These are phyloP conservation scores for Platycnemis pennipes DNA, from an alignment of 2,888 invertebrate species.

Conservation along the genomic window DNA sequence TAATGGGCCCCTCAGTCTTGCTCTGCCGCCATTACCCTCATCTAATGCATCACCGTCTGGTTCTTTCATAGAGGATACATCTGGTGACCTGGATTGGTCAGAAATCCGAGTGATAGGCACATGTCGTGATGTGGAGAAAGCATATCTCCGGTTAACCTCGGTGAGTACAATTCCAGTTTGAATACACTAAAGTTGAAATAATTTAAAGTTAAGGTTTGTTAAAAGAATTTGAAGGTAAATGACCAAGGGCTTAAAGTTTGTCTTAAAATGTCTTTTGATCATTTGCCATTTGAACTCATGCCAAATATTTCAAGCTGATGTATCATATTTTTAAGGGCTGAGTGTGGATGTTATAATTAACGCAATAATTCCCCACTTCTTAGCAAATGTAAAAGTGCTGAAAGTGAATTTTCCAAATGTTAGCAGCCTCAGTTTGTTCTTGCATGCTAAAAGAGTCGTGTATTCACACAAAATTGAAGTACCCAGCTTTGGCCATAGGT, in stretches of 20 bases:
- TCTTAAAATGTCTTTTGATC: no score
- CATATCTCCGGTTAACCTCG: slow-evolving; percentile 94
- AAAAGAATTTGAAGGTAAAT: slow-evolving; percentile 59
- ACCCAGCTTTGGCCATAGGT: no score
- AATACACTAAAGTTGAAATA: no score
- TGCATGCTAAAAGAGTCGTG: no score
- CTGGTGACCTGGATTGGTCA: slow-evolving; percentile 89
- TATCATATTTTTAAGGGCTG: no score
- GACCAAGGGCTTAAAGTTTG: not conserved
- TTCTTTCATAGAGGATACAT: slow-evolving; percentile 82
- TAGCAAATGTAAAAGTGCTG: no score
- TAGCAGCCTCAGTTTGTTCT: no score
- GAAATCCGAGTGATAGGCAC: slow-evolving; percentile 96
- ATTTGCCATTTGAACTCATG: slow-evolving; percentile 15
- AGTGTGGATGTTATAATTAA: no score
- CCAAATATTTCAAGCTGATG: no score
- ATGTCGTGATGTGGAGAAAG: slow-evolving; percentile 96
- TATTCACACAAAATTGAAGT: no score
- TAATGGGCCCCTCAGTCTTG: slow-evolving; percentile 45
- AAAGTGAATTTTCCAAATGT: no score
- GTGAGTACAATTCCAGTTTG: slow-evolving; percentile 77
- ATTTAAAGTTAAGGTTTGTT: not conserved
- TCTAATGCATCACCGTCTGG: not conserved
- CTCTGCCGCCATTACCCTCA: slow-evolving; percentile 21
- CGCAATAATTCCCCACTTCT: no score